phyloP scores from a whole-genome alignment of 2,797 vertebrate genomes.

The Linurgus olivaceus region DNA sequence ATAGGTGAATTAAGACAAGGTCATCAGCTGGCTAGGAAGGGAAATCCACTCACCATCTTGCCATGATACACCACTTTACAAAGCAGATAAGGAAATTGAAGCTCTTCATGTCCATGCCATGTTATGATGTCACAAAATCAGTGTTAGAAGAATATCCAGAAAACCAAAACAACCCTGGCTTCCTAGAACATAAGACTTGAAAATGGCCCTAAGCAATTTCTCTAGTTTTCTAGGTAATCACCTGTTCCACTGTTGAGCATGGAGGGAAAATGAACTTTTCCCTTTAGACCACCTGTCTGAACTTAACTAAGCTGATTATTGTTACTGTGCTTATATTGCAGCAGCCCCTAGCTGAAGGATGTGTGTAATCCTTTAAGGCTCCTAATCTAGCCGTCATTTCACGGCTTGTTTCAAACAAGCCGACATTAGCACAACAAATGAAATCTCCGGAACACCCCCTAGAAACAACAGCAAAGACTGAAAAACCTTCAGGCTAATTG shows the following conservation, averaged over 20 bases:
- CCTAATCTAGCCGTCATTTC: conserved; percentile 41
- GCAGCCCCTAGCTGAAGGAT: conserved; percentile 5
- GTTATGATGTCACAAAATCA: neutral
- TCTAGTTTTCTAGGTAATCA: neutral
- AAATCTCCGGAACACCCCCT: neutral
- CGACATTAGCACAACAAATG: neutral
- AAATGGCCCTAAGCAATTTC: neutral
- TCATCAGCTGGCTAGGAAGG: neutral
- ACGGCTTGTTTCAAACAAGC: conserved; percentile 40
- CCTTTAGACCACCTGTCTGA: conserved; percentile 1
- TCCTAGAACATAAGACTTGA: neutral
- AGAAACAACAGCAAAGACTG: neutral
- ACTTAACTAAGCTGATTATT: conserved; percentile 24
- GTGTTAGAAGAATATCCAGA: neutral
- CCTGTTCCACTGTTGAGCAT: neutral
- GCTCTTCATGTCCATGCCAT: neutral
- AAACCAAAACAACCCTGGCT: neutral
- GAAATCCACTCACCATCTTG: neutral
- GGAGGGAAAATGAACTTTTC: neutral
- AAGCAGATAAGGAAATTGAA: neutral
- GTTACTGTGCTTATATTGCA: neutral
- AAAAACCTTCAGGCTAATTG: neutral
- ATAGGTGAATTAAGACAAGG: neutral
- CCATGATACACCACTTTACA: neutral
- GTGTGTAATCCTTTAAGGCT: conserved; percentile 20